These are phyloP conservation scores for Hypsopygia costalis DNA, from an alignment of 2,888 invertebrate genomes.

Conservation along the genomic window DNA sequence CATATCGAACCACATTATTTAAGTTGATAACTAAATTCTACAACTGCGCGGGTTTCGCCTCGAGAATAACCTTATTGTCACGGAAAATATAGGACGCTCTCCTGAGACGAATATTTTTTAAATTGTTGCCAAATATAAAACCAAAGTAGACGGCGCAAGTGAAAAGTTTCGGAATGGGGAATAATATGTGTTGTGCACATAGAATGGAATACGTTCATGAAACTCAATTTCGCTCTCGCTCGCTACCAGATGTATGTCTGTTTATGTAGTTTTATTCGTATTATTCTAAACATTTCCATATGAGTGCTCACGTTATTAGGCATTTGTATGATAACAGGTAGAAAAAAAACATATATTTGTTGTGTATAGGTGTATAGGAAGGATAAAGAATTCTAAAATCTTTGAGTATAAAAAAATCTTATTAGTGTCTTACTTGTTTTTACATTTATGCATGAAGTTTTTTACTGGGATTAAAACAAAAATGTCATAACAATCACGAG, in stretches of 20 bases:
- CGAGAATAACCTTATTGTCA: slow-evolving; percentile 50
- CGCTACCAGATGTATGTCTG: slow-evolving; percentile 24
- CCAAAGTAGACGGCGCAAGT: slow-evolving; percentile 28
- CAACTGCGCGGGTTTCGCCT: slow-evolving; percentile 31
- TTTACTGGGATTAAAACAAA: too few species aligned
- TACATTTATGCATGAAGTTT: too few species aligned
- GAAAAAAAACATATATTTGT: slow-evolving; percentile 25
- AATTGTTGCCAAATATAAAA: slow-evolving; percentile 33
- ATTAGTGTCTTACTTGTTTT: background rate
- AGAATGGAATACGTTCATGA: slow-evolving; percentile 25
- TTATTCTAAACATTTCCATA: slow-evolving; percentile 41
- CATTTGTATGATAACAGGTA: slow-evolving; percentile 47
- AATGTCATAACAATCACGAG: too few species aligned
- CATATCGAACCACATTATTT: slow-evolving; percentile 36
- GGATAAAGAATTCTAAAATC: background rate
- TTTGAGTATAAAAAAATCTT: background rate
- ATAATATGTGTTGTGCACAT: slow-evolving; percentile 25
- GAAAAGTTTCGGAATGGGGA: slow-evolving; percentile 29
- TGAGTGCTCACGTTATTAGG: slow-evolving; percentile 38
- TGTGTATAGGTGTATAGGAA: slow-evolving; percentile 13
- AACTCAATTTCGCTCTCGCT: slow-evolving; percentile 27
- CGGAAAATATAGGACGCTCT: slow-evolving; percentile 36
- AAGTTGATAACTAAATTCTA: slow-evolving; percentile 50
- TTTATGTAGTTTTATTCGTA: slow-evolving; percentile 34
- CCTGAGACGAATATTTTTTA: slow-evolving; percentile 32